A percentile compares a stretch with the other conserved stretches of the same genome.
These are phyloP conservation scores for Pluvialis apricaria DNA, from an alignment of 2,113 vertebrate species.

Conservation along the genomic window DNA sequence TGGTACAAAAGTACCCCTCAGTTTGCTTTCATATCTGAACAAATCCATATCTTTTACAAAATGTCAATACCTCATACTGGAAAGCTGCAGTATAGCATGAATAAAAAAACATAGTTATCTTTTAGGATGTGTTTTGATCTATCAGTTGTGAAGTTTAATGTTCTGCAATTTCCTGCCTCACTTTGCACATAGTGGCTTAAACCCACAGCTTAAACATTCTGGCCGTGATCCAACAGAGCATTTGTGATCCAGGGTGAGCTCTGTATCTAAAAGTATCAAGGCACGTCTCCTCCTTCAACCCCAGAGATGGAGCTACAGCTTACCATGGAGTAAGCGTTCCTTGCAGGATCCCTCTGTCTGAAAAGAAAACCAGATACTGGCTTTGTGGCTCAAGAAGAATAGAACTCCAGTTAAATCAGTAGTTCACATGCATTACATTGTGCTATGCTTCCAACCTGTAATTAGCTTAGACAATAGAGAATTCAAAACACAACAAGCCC, in stretches of 20 bases:
- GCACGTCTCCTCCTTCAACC: background rate
- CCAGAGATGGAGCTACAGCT: background rate
- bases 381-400: background rate
- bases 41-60: background rate
- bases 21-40: background rate
- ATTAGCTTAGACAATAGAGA: conserved; percentile 49
- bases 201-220: background rate
- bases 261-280: background rate
- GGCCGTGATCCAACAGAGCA: background rate
- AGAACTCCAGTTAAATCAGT: conserved; percentile 29
- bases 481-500: conserved; percentile 22
- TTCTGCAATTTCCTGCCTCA: background rate
- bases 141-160: background rate
- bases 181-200: background rate
- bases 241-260: background rate
- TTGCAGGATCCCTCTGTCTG: background rate
- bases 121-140: background rate
- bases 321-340: background rate
- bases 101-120: background rate
- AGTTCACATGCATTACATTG: background rate
- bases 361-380: background rate
- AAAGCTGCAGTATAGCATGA: background rate
- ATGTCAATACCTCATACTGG: background rate
- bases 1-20: background rate
- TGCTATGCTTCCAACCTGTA: background rate